Percentiles rank a stretch among this genome's conserved stretches.
Evolutionary conservation across 2,797 vertebrate species (phyloP).

Genomic region (Neopelma chrysocephalum): DNA sequence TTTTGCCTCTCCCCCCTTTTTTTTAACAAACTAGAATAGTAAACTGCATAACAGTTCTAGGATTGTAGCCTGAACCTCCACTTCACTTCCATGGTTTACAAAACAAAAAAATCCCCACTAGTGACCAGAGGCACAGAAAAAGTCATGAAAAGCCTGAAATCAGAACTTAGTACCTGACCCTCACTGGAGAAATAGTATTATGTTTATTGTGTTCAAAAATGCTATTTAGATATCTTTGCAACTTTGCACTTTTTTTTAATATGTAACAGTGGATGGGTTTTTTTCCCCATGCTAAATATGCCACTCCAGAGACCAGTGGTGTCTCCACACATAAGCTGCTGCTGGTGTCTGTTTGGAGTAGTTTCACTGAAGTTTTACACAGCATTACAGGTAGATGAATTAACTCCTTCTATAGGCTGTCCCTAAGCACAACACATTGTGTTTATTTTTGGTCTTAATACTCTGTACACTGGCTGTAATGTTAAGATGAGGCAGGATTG

Average conservation of each 20-base stretch:
- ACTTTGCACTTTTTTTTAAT: background rate
- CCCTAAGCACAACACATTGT: background rate
- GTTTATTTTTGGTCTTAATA: background rate
- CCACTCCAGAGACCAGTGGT: background rate
- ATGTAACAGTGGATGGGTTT: background rate
- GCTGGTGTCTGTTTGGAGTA: background rate
- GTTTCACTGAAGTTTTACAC: background rate
- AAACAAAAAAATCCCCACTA: background rate
- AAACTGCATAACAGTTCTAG: background rate
- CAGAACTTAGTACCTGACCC: background rate
- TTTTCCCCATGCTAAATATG: background rate
- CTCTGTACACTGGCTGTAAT: background rate
- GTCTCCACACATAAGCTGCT: background rate
- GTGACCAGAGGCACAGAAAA: background rate
- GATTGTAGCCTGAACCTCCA: background rate
- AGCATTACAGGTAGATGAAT: too few relatives aligned
- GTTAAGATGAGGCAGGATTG: background rate
- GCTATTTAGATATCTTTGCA: background rate
- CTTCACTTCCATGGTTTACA: background rate
- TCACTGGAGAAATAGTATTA: background rate
- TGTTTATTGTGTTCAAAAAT: background rate
- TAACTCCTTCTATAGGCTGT: background rate
- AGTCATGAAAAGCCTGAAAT: background rate
- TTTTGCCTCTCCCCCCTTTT: background rate
- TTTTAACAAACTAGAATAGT: background rate